Percentiles rank a stretch among this genome's conserved stretches.
phyloP scores from a whole-genome alignment of 2,888 invertebrate genomes.

The Thera obeliscata region DNA sequence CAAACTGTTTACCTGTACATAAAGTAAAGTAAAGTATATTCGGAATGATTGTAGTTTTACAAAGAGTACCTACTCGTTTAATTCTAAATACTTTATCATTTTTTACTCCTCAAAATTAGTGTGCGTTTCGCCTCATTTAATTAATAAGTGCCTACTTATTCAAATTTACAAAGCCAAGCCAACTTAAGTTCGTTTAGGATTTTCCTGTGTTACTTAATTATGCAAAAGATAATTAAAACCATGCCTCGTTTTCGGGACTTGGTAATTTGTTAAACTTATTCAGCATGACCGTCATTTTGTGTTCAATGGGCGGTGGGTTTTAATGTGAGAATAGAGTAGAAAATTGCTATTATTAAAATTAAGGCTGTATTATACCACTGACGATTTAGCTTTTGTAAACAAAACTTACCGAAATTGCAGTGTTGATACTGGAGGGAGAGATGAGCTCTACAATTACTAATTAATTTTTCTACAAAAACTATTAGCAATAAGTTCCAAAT shows the following conservation, averaged over 20 bases:
- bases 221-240: conserved; percentile 22
- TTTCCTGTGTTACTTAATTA: conserved; percentile 21
- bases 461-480: conserved; percentile 31
- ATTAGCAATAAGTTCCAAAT: conserved; percentile 58
- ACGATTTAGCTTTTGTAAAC: conserved; percentile 22
- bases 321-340: conserved; percentile 36
- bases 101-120: no score
- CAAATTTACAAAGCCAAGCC: neutral
- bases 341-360: conserved; percentile 47
- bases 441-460: conserved; percentile 5
- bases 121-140: no score
- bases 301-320: conserved; percentile 37
- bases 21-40: no score
- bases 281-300: conserved; percentile 41
- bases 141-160: no score
- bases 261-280: conserved; percentile 26
- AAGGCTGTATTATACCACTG: conserved; percentile 36
- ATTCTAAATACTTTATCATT: no score
- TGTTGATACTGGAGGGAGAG: conserved; percentile 18
- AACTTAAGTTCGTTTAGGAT: conserved; percentile 3
- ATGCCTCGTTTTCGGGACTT: conserved; percentile 24
- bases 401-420: conserved; percentile 52
- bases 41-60: no score
- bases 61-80: no score
- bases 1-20: no score